Conservation (phyloP, 2,113 vertebrate genomes). For the Martes martes region DNA sequence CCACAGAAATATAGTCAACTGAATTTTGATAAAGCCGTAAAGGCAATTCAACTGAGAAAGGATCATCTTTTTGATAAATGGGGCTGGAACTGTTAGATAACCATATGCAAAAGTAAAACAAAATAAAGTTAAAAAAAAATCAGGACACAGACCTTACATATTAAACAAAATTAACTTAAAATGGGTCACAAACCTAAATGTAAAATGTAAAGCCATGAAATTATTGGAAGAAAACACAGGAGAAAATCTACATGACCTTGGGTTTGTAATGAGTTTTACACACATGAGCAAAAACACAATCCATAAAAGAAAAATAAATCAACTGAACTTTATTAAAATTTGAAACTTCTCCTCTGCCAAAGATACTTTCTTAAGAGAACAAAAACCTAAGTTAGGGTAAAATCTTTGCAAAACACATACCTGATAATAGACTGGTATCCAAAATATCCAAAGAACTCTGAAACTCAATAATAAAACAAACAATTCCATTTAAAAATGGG, state of each 20-base stretch:
- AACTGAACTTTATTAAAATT: background rate
- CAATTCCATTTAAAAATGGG: background rate
- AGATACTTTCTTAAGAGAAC: background rate
- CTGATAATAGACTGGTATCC: background rate
- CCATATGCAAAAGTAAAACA: background rate
- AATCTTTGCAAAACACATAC: background rate
- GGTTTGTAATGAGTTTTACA: background rate
- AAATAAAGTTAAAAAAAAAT: too few relatives aligned
- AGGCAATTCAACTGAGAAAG: background rate
- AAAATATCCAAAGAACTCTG: background rate
- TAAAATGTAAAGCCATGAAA: background rate
- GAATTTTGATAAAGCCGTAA: background rate
- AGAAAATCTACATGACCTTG: background rate
- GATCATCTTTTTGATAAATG: background rate
- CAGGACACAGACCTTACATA: background rate
- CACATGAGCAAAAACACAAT: background rate
- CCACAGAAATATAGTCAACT: background rate
- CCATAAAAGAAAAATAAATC: background rate
- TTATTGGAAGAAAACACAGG: background rate
- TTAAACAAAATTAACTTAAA: conserved; percentile 5
- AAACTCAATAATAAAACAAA: background rate
- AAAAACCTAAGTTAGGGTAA: background rate
- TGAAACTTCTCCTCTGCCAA: background rate
- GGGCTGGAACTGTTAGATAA: background rate
- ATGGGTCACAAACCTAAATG: background rate